Conservation (phyloP, 2,888 invertebrate genomes). For the Hydrotaea diabolus region DNA sequence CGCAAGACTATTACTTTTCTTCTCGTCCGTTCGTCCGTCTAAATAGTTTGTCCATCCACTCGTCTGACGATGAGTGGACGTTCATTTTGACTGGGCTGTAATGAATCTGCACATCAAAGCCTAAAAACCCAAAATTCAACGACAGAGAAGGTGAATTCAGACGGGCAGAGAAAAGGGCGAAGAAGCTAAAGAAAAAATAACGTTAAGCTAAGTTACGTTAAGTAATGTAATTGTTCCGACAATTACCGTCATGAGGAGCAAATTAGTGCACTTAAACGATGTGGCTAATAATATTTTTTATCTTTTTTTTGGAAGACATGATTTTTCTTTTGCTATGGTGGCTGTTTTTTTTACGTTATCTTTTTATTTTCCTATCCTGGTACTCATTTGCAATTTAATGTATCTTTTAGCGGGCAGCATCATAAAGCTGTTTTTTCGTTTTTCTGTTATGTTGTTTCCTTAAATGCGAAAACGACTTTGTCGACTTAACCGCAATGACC, state of each 20-base stretch:
- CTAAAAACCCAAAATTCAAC: neutral
- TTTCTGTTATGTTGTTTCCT: neutral
- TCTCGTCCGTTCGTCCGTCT: slow-evolving; percentile 7
- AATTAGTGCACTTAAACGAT: slow-evolving; percentile 64
- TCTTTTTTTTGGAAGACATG: slow-evolving; percentile 52
- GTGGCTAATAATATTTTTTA: slow-evolving; percentile 49
- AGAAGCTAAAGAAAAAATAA: neutral
- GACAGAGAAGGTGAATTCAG: slow-evolving; percentile 26
- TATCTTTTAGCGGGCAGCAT: neutral
- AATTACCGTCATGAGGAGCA: slow-evolving; percentile 66
- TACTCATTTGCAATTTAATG: slow-evolving; percentile 12
- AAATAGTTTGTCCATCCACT: neutral
- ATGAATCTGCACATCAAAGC: slow-evolving; percentile 38
- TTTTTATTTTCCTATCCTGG: neutral
- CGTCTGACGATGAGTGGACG: slow-evolving; percentile 51
- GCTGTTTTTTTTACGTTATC: neutral
- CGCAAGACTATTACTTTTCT: slow-evolving; percentile 44
- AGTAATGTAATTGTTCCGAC: slow-evolving; percentile 64
- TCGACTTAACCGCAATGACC: neutral
- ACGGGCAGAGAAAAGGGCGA: neutral
- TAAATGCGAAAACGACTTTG: neutral
- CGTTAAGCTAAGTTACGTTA: slow-evolving; percentile 44
- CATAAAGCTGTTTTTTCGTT: neutral
- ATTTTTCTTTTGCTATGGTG: slow-evolving; percentile 19
- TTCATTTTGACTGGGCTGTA: slow-evolving; percentile 40